Percentiles rank a stretch among this genome's conserved stretches.
Evolutionary conservation across 2,888 invertebrate species (phyloP).

Genomic region (Callimorpha dominula): DNA sequence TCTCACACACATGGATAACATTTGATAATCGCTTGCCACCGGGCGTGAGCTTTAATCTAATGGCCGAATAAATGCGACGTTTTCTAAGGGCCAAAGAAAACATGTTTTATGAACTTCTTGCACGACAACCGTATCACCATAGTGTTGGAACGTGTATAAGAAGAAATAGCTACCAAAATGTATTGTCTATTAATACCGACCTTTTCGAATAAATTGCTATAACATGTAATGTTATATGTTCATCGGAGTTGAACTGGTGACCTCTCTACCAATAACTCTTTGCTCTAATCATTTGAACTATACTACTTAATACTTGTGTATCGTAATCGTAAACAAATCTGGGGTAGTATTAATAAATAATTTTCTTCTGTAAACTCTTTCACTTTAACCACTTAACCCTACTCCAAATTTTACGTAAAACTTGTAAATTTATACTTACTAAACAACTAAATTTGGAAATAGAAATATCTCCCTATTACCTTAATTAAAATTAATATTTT

Average conservation of each 20-base stretch:
- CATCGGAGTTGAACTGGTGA: slow-evolving; percentile 11
- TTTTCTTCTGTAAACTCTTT: too few species aligned
- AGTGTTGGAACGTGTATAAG: not conserved
- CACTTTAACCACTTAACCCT: too few species aligned
- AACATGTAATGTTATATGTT: slow-evolving; percentile 8
- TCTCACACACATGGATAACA: too few species aligned
- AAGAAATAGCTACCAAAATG: not conserved
- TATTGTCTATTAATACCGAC: slow-evolving; percentile 12
- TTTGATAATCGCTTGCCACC: too few species aligned
- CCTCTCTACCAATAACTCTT: slow-evolving; percentile 9
- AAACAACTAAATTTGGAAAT: too few species aligned
- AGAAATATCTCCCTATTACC: too few species aligned
- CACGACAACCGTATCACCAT: not conserved
- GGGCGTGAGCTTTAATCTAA: too few species aligned
- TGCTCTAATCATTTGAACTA: not conserved
- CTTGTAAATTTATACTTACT: too few species aligned
- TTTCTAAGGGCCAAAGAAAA: not conserved
- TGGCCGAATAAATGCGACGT: too few species aligned
- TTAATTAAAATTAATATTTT: too few species aligned
- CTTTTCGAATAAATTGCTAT: slow-evolving; percentile 8
- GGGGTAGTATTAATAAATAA: too few species aligned
- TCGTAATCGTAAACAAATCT: not conserved
- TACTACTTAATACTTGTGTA: not conserved
- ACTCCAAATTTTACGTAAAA: too few species aligned
- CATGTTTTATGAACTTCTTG: not conserved